Conservation (phyloP, 2,888 invertebrate genomes). For the Sylvicola cinctus region DNA sequence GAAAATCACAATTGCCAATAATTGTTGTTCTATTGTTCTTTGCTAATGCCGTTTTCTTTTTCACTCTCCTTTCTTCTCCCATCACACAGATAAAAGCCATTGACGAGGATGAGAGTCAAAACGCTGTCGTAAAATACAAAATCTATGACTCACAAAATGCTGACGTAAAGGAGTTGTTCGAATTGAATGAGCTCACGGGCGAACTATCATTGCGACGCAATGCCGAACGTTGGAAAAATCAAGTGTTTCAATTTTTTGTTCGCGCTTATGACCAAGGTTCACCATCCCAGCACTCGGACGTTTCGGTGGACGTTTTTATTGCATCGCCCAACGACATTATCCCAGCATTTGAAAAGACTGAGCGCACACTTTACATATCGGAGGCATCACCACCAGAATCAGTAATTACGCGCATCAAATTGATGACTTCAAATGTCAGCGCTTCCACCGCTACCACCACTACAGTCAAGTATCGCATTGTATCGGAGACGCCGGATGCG, state of each 20-base stretch:
- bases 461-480: slow-evolving; percentile 37
- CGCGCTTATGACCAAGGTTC: slow-evolving; percentile 67
- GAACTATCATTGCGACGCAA: slow-evolving; percentile 44
- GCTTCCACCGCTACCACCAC: slow-evolving; percentile 16
- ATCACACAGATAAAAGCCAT: slow-evolving; percentile 36
- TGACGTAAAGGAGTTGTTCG: slow-evolving; percentile 44
- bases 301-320: slow-evolving; percentile 62
- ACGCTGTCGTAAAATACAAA: slow-evolving; percentile 52
- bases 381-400: slow-evolving; percentile 52
- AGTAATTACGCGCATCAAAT: slow-evolving; percentile 43
- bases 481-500: slow-evolving; percentile 35
- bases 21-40: too few species aligned
- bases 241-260: slow-evolving; percentile 73
- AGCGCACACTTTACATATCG: slow-evolving; percentile 57
- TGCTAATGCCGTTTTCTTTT: not conserved
- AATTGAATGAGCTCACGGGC: slow-evolving; percentile 54
- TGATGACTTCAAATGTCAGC: slow-evolving; percentile 29
- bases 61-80: not conserved
- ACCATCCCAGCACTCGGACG: slow-evolving; percentile 54
- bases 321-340: slow-evolving; percentile 46
- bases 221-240: slow-evolving; percentile 40
- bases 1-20: too few species aligned
- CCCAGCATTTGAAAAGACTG: slow-evolving; percentile 52
- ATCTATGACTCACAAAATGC: slow-evolving; percentile 49
- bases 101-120: slow-evolving; percentile 59